Conservation (phyloP, 2,797 vertebrate species). For the Menidia menidia region DNA sequence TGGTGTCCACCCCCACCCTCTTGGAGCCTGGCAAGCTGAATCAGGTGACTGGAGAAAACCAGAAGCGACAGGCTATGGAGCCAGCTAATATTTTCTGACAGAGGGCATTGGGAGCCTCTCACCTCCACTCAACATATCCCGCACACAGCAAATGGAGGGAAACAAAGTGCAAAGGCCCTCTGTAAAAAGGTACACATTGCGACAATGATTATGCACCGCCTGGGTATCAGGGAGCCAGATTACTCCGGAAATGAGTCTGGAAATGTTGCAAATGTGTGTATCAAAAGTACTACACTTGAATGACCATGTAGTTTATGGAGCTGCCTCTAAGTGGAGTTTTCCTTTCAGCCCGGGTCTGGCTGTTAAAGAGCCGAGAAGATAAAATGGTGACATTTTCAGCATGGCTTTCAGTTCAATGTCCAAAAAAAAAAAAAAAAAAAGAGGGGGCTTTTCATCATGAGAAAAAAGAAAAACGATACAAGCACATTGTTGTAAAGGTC, state of each 20-base stretch:
- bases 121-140: conserved; percentile 74
- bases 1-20: conserved; percentile 34
- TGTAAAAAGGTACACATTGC: conserved; percentile 49
- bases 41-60: conserved; percentile 62
- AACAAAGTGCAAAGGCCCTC: conserved; percentile 54
- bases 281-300: conserved; percentile 66
- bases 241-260: conserved; percentile 71
- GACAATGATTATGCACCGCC: conserved; percentile 54
- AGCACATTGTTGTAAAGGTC: conserved; percentile 83
- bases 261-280: conserved; percentile 61
- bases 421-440: conserved; percentile 53
- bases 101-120: conserved; percentile 75
- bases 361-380: conserved; percentile 55
- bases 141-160: conserved; percentile 64
- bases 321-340: conserved; percentile 36
- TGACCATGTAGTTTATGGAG: conserved; percentile 53
- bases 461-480: conserved; percentile 49
- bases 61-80: conserved; percentile 79
- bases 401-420: conserved; percentile 70
- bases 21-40: conserved; percentile 41
- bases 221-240: conserved; percentile 53
- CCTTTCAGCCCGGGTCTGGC: conserved; percentile 33
- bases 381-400: conserved; percentile 78
- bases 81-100: conserved; percentile 79
- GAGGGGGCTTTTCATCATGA: conserved; percentile 62